A percentile compares a stretch with the other conserved stretches of the same genome.
phyloP scores from a whole-genome alignment of 2,888 invertebrate genomes.

The Yponomeuta sedellus region DNA sequence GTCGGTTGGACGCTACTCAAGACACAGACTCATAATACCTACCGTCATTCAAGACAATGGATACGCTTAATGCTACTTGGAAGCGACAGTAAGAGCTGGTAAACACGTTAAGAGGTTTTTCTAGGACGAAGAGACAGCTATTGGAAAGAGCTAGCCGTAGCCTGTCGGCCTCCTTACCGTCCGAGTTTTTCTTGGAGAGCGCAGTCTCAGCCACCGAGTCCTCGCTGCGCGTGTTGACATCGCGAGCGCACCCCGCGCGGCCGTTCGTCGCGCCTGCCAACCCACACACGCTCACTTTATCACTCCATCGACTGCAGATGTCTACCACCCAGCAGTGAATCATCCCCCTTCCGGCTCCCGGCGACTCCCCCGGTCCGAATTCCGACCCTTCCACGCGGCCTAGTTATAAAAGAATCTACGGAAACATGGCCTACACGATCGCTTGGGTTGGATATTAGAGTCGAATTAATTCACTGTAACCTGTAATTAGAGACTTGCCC shows the following conservation, averaged over 20 bases:
- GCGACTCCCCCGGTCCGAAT: not conserved
- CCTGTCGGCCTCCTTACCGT: slow-evolving; percentile 80
- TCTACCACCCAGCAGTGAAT: slow-evolving; percentile 5
- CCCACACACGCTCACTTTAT: slow-evolving; percentile 66
- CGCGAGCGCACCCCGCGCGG: slow-evolving; percentile 54
- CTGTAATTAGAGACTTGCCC: not conserved
- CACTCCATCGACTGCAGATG: slow-evolving; percentile 30
- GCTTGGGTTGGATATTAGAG: not conserved
- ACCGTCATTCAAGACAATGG: not conserved
- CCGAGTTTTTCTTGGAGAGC: slow-evolving; percentile 88
- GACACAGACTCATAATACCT: not conserved
- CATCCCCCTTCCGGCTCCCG: not conserved
- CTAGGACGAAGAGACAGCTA: slow-evolving; percentile 44
- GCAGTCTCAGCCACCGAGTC: slow-evolving; percentile 89
- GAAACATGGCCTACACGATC: not conserved
- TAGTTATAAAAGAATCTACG: not conserved
- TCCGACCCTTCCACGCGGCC: not conserved
- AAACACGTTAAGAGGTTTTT: slow-evolving; percentile 39
- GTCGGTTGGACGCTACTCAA: not conserved
- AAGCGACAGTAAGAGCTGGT: slow-evolving; percentile 59
- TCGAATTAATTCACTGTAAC: not conserved
- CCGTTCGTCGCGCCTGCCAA: slow-evolving; percentile 68
- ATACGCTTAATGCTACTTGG: slow-evolving; percentile 34
- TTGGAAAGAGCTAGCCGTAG: slow-evolving; percentile 29
- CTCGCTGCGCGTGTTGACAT: slow-evolving; percentile 84